Base-by-base conservation (phyloP, 2,888 invertebrate species). In the Limenitis camilla region DNA sequence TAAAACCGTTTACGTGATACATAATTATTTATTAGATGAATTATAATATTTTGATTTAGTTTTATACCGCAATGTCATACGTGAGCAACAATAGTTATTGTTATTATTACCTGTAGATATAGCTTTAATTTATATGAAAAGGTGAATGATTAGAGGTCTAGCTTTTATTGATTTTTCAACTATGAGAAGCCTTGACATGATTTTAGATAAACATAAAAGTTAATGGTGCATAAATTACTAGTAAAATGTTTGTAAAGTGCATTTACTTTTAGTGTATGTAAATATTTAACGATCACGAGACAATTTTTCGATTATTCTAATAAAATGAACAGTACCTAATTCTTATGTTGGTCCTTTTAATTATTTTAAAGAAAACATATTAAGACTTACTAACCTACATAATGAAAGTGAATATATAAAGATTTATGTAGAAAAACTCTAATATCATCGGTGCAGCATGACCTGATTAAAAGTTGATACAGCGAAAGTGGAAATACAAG, bases 401-500 rank as follows among this genome's bases (percentile, higher is more conserved):
- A 10, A 36, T 36, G 10, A 36, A 36, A 36, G n/a, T 9, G 9
- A n/a, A 35, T 9, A 9, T 35, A 35, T 6, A 35, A 35, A n/a
- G 10, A 10, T 35, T 35, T 35, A 27, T 10, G 28, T n/a, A 19
- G 9, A 11, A 31, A 32, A 52, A 39, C 53, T 58, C 58, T 49
- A 35, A 46, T 49, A 52, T 39, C 32, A 36, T 31, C n/a, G 35
- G 49, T 51, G 43, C 46, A 48, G 41, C 43, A 41, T 60, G 56
- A 59, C 55, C 60, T 50, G 52, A 56, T 60, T 59, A 40, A 52
- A 49, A 48, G 49, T 53, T 55, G 56, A 55, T 54, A 49, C 54
- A 58, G 60, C 56, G 60, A 60, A 61, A 61, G 61, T 61, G 56
- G 61, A 51, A 50, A 52, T 53, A 52, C 61, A 19, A 46, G 53